Evolutionary conservation across 2,797 vertebrate species (phyloP).

Genomic region (Enteromius unitaeniatus): DNA sequence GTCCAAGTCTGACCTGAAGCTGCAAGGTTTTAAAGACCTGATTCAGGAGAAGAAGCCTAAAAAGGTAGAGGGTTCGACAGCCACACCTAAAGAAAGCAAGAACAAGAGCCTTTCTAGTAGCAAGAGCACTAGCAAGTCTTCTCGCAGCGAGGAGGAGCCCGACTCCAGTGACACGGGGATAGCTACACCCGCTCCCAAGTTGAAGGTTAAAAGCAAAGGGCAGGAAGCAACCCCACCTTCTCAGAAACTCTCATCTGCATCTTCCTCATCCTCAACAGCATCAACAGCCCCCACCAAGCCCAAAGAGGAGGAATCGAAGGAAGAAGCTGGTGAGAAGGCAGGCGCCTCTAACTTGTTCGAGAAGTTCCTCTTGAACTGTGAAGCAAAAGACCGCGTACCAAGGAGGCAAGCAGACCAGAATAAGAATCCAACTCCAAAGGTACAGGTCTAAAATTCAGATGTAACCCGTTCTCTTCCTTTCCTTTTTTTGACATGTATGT

Average conservation of each 20-base stretch:
- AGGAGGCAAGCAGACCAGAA: conserved; percentile 66
- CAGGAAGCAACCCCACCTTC: conserved; percentile 60
- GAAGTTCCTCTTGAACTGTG: conserved; percentile 80
- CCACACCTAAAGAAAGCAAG: conserved; percentile 74
- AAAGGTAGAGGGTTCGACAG: conserved; percentile 60
- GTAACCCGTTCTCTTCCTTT: background rate
- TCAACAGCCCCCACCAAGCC: conserved; percentile 58
- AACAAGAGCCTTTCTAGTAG: conserved; percentile 74
- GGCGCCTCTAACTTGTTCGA: conserved; percentile 78
- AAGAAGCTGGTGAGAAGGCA: conserved; percentile 74
- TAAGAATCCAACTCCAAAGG: conserved; percentile 72
- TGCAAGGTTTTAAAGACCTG: conserved; percentile 76
- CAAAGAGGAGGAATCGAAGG: conserved; percentile 72
- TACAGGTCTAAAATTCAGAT: conserved; percentile 46
- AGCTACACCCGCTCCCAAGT: conserved; percentile 68
- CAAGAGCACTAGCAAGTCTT: conserved; percentile 68
- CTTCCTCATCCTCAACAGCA: conserved; percentile 60
- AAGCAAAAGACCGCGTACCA: conserved; percentile 79
- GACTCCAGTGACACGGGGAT: conserved; percentile 83
- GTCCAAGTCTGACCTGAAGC: conserved; percentile 74
- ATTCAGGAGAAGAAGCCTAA: conserved; percentile 75
- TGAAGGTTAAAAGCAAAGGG: conserved; percentile 65
- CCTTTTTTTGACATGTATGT: background rate
- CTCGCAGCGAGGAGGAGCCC: conserved; percentile 77
- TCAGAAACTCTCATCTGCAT: conserved; percentile 67